phyloP scores from a whole-genome alignment of 1,140 invertebrate species.

The Aphaenogaster rudis region DNA sequence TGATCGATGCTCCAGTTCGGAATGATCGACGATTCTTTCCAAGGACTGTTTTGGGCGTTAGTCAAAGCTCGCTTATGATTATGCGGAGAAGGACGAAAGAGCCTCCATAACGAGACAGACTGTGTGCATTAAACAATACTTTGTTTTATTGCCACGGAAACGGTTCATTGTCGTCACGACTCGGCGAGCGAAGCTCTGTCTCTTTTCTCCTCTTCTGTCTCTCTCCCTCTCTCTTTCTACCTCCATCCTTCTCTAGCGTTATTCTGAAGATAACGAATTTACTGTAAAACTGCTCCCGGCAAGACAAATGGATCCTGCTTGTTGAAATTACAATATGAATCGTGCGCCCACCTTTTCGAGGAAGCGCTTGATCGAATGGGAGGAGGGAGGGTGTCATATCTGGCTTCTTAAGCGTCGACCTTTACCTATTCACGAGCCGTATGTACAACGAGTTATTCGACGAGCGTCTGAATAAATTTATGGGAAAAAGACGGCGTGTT shows the following conservation, averaged over 20 bases:
- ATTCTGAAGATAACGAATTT: constrained; percentile 72
- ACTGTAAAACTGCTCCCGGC: constrained; percentile 60
- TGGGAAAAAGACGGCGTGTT: not conserved
- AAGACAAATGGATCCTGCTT: constrained; percentile 74
- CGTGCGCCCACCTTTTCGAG: constrained; percentile 67
- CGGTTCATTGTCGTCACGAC: constrained; percentile 70
- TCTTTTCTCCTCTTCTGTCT: not conserved
- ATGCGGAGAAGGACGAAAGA: constrained; percentile 20
- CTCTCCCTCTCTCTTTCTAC: not conserved
- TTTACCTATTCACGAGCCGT: constrained; percentile 69
- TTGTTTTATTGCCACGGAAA: constrained; percentile 69
- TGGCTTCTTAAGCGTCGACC: constrained; percentile 60
- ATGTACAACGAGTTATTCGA: constrained; percentile 58
- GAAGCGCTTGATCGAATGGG: constrained; percentile 30
- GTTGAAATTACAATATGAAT: constrained; percentile 77
- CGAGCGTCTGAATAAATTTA: constrained; percentile 69
- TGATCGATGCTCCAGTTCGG: not conserved
- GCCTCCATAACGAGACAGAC: constrained; percentile 6
- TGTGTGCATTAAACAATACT: constrained; percentile 65
- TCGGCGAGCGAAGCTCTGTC: constrained; percentile 47
- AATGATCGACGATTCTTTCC: not conserved
- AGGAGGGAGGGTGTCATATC: constrained; percentile 46
- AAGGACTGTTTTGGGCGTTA: not conserved
- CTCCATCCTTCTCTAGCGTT: not conserved
- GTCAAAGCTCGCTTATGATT: constrained; percentile 19